phyloP scores from a whole-genome alignment of 2,888 invertebrate genomes.

The Drosophila lacicola region DNA sequence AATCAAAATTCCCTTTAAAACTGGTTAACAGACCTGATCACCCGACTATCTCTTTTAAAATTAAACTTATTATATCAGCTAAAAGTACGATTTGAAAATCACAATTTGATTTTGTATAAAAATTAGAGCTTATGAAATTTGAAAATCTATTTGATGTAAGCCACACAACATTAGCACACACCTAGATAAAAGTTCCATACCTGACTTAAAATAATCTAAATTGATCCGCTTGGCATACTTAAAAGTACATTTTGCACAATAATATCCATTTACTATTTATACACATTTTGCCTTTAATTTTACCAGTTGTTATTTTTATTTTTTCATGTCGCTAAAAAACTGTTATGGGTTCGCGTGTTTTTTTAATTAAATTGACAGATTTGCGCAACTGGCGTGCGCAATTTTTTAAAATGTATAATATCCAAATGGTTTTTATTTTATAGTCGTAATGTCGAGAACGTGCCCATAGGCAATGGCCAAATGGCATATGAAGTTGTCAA shows the following conservation, averaged over 20 bases:
- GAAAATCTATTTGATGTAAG: too few relatives aligned
- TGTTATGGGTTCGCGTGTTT: slow-evolving; percentile 3
- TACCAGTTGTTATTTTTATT: slow-evolving; percentile 1
- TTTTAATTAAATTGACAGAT: slow-evolving; percentile 14
- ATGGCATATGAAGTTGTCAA: slow-evolving; percentile 60
- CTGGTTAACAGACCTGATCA: too few relatives aligned
- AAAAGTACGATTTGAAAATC: too few relatives aligned
- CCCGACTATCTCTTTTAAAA: too few relatives aligned
- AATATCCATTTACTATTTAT: neutral
- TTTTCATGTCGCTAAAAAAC: neutral
- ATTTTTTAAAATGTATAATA: slow-evolving; percentile 2
- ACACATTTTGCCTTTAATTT: neutral
- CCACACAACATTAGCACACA: too few relatives aligned
- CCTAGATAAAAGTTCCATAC: too few relatives aligned
- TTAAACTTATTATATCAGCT: too few relatives aligned
- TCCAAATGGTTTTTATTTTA: neutral
- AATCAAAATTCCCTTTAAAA: too few relatives aligned
- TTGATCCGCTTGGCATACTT: too few relatives aligned
- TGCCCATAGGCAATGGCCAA: slow-evolving; percentile 16
- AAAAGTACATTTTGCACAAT: neutral
- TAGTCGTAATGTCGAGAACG: slow-evolving; percentile 12
- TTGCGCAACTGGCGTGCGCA: neutral
- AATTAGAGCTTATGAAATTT: too few relatives aligned
- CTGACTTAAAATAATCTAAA: too few relatives aligned
- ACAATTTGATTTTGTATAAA: too few relatives aligned